Evolutionary conservation across 2,113 vertebrate species (phyloP).

Genomic region (Hyperoodon ampullatus): DNA sequence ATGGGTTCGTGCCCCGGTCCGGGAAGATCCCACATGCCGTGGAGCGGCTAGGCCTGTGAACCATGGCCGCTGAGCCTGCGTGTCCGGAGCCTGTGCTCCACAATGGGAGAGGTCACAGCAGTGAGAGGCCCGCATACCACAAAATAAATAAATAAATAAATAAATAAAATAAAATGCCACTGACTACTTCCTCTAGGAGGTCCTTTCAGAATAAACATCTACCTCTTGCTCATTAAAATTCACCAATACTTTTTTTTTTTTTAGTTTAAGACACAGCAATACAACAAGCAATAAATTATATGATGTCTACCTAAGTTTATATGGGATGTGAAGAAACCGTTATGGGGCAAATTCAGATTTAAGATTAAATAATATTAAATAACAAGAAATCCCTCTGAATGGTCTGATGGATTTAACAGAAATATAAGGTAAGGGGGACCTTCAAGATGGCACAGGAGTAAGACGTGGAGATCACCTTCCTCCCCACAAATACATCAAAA

Average conservation of each 20-base stretch:
- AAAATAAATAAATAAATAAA: too few relatives aligned
- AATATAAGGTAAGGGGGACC: neutral
- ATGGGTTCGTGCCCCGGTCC: too few relatives aligned
- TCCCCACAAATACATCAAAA: too few relatives aligned
- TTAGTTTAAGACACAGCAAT: neutral
- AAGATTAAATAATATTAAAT: constrained; percentile 24
- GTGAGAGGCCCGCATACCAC: too few relatives aligned
- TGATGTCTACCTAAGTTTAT: neutral
- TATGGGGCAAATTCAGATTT: neutral
- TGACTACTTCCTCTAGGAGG: neutral
- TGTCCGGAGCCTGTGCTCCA: too few relatives aligned
- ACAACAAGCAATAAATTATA: constrained; percentile 24
- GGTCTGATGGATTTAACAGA: neutral
- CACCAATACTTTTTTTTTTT: neutral
- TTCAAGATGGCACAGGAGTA: too few relatives aligned
- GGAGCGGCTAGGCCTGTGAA: too few relatives aligned
- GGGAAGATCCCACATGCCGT: too few relatives aligned
- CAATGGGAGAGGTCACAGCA: too few relatives aligned
- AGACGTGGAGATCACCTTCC: too few relatives aligned
- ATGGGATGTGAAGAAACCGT: neutral
- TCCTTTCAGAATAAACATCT: neutral
- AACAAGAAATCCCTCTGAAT: neutral
- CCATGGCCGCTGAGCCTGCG: too few relatives aligned
- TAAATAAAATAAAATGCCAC: neutral
- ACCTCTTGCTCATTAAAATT: neutral